Evolutionary conservation across 2,113 vertebrate genomes (phyloP).

Genomic region (Trichomycterus rosablanca): DNA sequence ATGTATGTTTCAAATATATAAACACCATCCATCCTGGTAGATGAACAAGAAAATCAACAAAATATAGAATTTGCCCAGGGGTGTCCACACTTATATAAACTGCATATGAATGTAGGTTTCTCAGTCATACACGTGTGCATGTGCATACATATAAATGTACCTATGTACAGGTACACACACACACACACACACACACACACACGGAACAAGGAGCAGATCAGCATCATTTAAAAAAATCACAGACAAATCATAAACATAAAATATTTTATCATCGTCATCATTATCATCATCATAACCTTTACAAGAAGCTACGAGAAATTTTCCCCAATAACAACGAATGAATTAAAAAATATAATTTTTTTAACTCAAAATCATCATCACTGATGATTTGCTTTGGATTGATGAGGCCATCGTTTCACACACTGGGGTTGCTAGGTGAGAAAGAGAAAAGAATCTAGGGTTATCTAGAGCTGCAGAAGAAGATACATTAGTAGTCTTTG

Average conservation of each 20-base stretch:
- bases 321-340: constrained; percentile 68
- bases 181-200: constrained; percentile 34
- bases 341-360: constrained; percentile 78
- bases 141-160: too few species aligned
- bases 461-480: constrained; percentile 48
- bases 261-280: constrained; percentile 54
- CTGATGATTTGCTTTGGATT: constrained; percentile 68
- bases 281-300: constrained; percentile 53
- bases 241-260: constrained; percentile 72
- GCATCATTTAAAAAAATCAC: constrained; percentile 67
- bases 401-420: constrained; percentile 67
- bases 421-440: constrained; percentile 64
- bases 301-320: constrained; percentile 65
- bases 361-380: constrained; percentile 55
- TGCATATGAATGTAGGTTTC: too few species aligned
- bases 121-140: background rate
- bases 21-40: too few species aligned
- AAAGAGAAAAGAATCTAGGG: constrained; percentile 33
- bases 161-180: constrained; percentile 3
- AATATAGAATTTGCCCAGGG: too few species aligned
- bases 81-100: too few species aligned
- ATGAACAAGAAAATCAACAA: too few species aligned
- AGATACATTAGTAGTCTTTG: constrained; percentile 71
- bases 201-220: constrained; percentile 50
- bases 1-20: too few species aligned